Evolutionary conservation across 2,888 invertebrate species (phyloP).

Genomic region (Coleophora deauratella): DNA sequence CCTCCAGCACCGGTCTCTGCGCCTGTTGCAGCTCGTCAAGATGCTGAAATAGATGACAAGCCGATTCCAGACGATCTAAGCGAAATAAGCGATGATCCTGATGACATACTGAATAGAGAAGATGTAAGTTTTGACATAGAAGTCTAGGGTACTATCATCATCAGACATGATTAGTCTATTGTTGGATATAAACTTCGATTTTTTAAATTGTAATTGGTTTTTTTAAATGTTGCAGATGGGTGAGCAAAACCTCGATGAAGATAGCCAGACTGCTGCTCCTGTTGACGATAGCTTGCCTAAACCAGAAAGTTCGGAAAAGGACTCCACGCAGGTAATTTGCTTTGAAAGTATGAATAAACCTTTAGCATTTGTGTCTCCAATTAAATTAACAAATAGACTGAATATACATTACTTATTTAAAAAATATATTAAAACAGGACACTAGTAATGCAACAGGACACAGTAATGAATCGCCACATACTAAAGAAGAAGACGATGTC

Average conservation of each 20-base stretch:
- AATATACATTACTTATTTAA: too few species aligned
- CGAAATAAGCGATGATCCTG: conserved; percentile 92
- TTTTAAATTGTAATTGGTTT: too few species aligned
- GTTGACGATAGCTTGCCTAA: conserved; percentile 43
- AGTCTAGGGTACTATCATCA: too few species aligned
- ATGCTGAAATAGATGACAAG: conserved; percentile 64
- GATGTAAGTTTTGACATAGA: conserved; percentile 64
- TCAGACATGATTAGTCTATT: too few species aligned
- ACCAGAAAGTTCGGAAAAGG: conserved; percentile 51
- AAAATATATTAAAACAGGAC: conserved; percentile 34
- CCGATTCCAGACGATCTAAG: conserved; percentile 82
- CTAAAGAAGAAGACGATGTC: conserved; percentile 81
- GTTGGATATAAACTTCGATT: too few species aligned
- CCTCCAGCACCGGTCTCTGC: conserved; percentile 45
- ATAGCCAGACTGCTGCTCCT: conserved; percentile 45
- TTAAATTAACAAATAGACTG: too few species aligned
- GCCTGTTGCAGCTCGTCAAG: conserved; percentile 28
- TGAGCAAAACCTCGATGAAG: conserved; percentile 58
- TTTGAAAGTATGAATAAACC: background rate
- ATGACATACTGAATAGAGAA: conserved; percentile 88
- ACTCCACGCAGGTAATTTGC: conserved; percentile 50
- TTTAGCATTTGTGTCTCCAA: too few species aligned
- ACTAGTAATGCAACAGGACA: conserved; percentile 53
- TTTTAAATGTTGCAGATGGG: conserved; percentile 39
- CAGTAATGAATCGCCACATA: conserved; percentile 65